A percentile compares a stretch with the other conserved stretches of the same genome.
Conservation (phyloP, 2,113 vertebrate genomes). For the Rana temporaria region DNA sequence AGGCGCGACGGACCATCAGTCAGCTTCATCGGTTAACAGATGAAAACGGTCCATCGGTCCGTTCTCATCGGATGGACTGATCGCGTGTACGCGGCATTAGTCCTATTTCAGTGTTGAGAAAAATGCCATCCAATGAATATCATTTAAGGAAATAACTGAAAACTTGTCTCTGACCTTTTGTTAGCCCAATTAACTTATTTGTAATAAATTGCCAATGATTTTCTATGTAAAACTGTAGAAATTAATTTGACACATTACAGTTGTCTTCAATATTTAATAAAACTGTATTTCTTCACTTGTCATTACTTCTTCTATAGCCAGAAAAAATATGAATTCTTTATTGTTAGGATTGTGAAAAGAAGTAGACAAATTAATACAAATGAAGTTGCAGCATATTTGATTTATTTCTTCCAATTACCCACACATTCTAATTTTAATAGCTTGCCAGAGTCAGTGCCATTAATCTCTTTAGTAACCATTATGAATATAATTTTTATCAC, state of each 20-base stretch:
- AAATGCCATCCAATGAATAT: conserved; percentile 59
- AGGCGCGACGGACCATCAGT: too few relatives aligned
- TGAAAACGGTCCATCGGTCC: too few relatives aligned
- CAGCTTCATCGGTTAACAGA: too few relatives aligned
- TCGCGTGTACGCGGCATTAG: too few relatives aligned
- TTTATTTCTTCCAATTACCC: conserved; percentile 98
- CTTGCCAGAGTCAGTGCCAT: conserved; percentile 88
- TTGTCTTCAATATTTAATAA: conserved; percentile 78
- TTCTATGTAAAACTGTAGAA: conserved; percentile 81
- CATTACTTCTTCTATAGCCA: conserved; percentile 64
- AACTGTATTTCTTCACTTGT: conserved; percentile 67
- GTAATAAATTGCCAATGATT: conserved; percentile 85
- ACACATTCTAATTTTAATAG: conserved; percentile 92
- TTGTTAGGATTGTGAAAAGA: conserved; percentile 74
- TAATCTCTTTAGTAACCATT: conserved; percentile 97
- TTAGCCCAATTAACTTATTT: conserved; percentile 85
- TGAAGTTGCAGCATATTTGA: conserved; percentile 90
- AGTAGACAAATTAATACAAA: conserved; percentile 96
- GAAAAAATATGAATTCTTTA: conserved; percentile 77
- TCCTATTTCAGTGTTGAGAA: conserved; percentile 52
- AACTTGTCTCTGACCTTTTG: conserved; percentile 78
- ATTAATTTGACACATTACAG: conserved; percentile 78
- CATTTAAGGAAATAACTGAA: conserved; percentile 77
- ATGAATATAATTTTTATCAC: conserved; percentile 99
- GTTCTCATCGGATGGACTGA: too few relatives aligned